Evolutionary conservation across 2,888 invertebrate genomes (phyloP), one percentile per base, ranked within the genome.

Genomic region (Ophraella communa): DNA sequence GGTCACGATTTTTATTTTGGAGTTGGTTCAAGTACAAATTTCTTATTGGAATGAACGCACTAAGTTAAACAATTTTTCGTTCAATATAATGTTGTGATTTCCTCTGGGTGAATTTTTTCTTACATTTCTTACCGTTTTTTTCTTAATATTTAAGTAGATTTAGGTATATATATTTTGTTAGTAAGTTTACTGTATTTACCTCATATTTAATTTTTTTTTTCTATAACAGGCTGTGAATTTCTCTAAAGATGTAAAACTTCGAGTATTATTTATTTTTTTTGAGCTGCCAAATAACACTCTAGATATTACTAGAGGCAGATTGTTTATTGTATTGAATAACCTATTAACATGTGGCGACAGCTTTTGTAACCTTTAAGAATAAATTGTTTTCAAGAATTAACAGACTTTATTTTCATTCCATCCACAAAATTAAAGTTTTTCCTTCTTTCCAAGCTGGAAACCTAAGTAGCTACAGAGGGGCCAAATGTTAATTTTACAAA

Each of bases 221-320:
- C 14, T 24, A 30, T 44, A 51, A 56, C 51, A 53, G 63, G 63
- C 63, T 63, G 63, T 63, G 63, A 63, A 57, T 53, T 57, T 63
- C 35, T 63, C 63, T 63, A 52, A 63, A 58, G 52, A 62, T 56
- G 23, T 62, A 51, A 57, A 45, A 57, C 39, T 57, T 54, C 57
- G 58, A 62, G 52, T 45, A 60, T 59, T 66, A 45, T 64, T 54
- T 67, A 67, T 67, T 64, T 64, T 61, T 64, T 59, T 57, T 20
- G 23, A 47, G 23, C 45, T 23, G 23, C 23, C 45, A 47, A 47
- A 47, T 21, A 47, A 47, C 21, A 21, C 45, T 47, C 21, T 47
- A 47, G 45, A n/a, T n/a, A n/a, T 23, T 21, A 47, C 45, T 47
- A 47, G 23, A 47, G 23, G 20, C 11, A 14, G 14, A 39, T 39